Evolutionary conservation across 2,797 vertebrate species (phyloP).

Genomic region (Enteromius radiatus): DNA sequence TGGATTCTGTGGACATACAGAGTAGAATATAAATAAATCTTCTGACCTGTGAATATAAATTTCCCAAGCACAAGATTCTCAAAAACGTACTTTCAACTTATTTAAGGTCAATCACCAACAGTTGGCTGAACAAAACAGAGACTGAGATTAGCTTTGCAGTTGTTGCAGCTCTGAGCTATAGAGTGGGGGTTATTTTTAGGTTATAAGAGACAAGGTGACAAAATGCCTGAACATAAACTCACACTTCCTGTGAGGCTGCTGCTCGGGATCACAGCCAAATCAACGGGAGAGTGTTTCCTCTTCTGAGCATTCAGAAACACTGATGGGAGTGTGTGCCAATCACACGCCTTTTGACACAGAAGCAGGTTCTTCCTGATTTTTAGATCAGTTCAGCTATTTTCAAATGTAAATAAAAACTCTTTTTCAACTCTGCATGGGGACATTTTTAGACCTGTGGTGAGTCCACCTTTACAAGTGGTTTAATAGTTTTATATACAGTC

Average conservation of each 20-base stretch:
- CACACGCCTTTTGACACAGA: slow-evolving; percentile 8
- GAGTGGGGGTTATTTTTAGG: slow-evolving; percentile 69
- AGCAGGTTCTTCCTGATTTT: slow-evolving; percentile 29
- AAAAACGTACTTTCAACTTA: neutral
- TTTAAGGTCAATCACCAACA: neutral
- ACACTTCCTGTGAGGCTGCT: slow-evolving; percentile 59
- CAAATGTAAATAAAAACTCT: neutral
- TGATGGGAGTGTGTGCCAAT: slow-evolving; percentile 7
- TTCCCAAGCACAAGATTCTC: neutral
- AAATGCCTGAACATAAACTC: slow-evolving; percentile 61
- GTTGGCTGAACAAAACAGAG: neutral
- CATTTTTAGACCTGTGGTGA: neutral
- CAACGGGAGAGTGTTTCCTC: slow-evolving; percentile 18
- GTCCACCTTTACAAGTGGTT: neutral
- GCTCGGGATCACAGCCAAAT: slow-evolving; percentile 27
- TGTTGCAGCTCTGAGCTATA: slow-evolving; percentile 45
- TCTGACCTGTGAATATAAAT: neutral
- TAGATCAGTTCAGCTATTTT: neutral
- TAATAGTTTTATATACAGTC: neutral
- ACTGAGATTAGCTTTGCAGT: slow-evolving; percentile 50
- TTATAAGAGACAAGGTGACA: slow-evolving; percentile 65
- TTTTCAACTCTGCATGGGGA: slow-evolving; percentile 1
- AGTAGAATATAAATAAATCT: neutral
- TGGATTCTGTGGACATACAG: neutral
- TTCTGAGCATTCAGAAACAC: neutral